phyloP scores from a whole-genome alignment of 2,797 vertebrate genomes.

The Morelia viridis region DNA sequence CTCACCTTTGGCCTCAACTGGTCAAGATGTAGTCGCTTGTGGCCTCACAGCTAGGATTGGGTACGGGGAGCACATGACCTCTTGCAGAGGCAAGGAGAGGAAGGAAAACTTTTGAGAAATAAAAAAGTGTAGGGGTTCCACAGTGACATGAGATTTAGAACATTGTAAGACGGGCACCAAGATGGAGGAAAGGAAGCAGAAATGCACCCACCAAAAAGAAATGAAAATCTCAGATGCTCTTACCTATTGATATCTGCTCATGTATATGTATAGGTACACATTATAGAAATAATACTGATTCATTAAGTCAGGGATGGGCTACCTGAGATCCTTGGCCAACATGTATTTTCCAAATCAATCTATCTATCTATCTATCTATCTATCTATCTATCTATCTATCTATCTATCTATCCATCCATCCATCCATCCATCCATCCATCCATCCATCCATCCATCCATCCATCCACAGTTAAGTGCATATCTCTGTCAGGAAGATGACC shows the following conservation, averaged over 20 bases:
- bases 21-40: background rate
- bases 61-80: background rate
- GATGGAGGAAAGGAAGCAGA: background rate
- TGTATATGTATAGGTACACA: background rate
- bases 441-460: too few relatives aligned
- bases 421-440: background rate
- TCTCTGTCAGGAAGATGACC: too few relatives aligned
- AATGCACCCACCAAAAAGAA: background rate
- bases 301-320: background rate
- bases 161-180: background rate
- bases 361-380: background rate
- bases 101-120: too few relatives aligned
- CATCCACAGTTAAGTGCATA: too few relatives aligned
- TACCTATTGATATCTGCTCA: background rate
- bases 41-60: background rate
- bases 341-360: background rate
- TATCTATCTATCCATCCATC: background rate
- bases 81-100: background rate
- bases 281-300: background rate
- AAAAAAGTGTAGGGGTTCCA: background rate
- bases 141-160: background rate
- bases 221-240: background rate
- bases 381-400: background rate
- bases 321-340: background rate
- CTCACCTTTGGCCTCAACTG: conserved; percentile 3